A percentile compares a stretch with the other conserved stretches of the same genome.
Evolutionary conservation across 2,113 vertebrate species (phyloP).

Genomic region (Campylomormyrus tamandua): DNA sequence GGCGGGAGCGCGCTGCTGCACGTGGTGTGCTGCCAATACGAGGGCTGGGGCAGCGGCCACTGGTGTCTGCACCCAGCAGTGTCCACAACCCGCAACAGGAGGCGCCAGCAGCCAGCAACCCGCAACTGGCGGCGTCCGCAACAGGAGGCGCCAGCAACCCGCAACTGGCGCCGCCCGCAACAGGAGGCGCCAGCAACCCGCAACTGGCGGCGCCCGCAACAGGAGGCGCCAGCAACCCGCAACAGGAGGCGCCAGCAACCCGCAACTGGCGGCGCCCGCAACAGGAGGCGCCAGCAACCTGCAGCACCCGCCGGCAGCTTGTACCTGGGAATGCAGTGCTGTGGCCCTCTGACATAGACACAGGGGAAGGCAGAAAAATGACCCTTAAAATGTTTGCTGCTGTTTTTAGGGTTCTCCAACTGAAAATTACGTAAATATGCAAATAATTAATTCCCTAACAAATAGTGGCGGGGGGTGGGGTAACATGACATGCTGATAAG

Average conservation of each 20-base stretch:
- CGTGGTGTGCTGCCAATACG: neutral
- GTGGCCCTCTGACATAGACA: neutral
- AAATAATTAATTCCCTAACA: neutral
- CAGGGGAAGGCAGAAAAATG: neutral
- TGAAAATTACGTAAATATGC: neutral
- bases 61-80: neutral
- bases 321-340: neutral
- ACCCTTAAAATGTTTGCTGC: neutral
- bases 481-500: neutral
- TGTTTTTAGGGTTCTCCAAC: neutral
- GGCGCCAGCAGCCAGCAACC: too few species aligned
- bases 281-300: too few species aligned
- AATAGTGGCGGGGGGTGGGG: neutral
- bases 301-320: neutral
- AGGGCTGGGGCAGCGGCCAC: neutral
- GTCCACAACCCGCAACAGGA: too few species aligned
- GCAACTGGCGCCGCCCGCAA: too few species aligned
- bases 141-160: too few species aligned
- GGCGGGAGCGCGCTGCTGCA: neutral
- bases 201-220: neutral
- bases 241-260: neutral
- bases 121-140: neutral
- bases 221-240: too few species aligned
- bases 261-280: neutral
- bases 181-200: too few species aligned